Base-by-base conservation (phyloP, 53 echinoderm and acorn worm species). In the Crossaster papposus region DNA sequence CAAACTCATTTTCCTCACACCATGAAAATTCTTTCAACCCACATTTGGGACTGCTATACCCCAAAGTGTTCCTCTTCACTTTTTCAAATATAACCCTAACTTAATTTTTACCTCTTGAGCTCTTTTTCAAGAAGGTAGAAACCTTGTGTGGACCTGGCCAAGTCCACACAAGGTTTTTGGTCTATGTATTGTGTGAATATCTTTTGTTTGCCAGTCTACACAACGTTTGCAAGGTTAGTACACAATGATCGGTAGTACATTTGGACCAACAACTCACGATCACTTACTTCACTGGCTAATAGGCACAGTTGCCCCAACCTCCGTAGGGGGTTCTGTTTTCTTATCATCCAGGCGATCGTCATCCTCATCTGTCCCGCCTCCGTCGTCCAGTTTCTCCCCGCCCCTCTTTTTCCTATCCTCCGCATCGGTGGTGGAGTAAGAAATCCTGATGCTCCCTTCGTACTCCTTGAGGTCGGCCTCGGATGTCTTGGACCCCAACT, bases 381-480 rank as follows among this genome's bases (percentile, higher is more conserved):
- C 77, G 32, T 36, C 76, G 17, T 34, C 77, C 5, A 29, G 63
- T 53, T 77, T 58, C 58, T 54, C 72, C 30, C 52, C 85, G 30
- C 24, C 85, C 23, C 22, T 5, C 20, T 50, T 35, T 23, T n/a
- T 68, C 36, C 65, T 31, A 52, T 54, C 72, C 52, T 85, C 85
- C 32, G 0, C 34, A 14, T 28, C 35, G 28, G 24, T 75, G 4
- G 64, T 51, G 18, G 87, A 87, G 63, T 55, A 87, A 8, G 87
- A 87, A 1, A 87, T 55, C 87, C 55, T 87, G 58, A 87, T 30
- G 77, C 87, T 72, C 13, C 30, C 24, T 36, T 77, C 62, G 11
- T 75, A 77, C 36, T 54, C 87, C 33, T 73, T 54, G 3, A 53
- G 54, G 12, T 72, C 74, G 51, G 30, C 85, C 74, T 85, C 85